These are phyloP conservation scores for Eupithecia centaureata DNA, from an alignment of 2,888 invertebrate species.

Conservation along the genomic window DNA sequence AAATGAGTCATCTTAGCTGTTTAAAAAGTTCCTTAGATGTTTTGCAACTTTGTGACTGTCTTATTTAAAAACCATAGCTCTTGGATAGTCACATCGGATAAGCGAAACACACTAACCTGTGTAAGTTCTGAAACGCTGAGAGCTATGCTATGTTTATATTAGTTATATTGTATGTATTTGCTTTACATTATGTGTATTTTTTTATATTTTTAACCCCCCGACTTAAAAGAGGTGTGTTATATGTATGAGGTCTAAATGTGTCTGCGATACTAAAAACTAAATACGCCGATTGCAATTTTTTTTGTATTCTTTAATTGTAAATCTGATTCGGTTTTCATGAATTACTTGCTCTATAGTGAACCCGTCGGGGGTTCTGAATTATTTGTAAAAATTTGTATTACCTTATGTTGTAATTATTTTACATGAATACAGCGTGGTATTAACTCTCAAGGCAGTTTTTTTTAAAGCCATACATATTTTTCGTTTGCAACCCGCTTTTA, in stretches of 20 bases:
- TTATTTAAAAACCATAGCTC: constrained; percentile 14
- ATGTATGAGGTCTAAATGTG: neutral
- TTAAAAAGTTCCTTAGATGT: constrained; percentile 22
- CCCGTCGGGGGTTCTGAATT: constrained; percentile 48
- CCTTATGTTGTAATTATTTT: constrained; percentile 71
- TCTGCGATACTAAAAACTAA: too few relatives aligned
- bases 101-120: neutral
- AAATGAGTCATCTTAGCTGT: constrained; percentile 45
- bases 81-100: neutral
- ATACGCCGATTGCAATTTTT: neutral
- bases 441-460: constrained; percentile 65
- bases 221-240: neutral
- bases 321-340: neutral
- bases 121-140: neutral
- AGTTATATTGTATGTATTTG: constrained; percentile 48
- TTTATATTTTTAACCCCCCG: neutral
- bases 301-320: neutral
- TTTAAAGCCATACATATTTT: constrained; percentile 62
- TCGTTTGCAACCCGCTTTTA: constrained; percentile 70
- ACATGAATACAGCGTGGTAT: constrained; percentile 77
- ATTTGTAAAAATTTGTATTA: constrained; percentile 52
- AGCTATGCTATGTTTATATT: constrained; percentile 21
- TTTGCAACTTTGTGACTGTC: constrained; percentile 13
- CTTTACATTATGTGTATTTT: constrained; percentile 66
- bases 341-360: neutral